phyloP scores from a whole-genome alignment of 1,140 invertebrate species.

The Stegodyphus mimosarum region DNA sequence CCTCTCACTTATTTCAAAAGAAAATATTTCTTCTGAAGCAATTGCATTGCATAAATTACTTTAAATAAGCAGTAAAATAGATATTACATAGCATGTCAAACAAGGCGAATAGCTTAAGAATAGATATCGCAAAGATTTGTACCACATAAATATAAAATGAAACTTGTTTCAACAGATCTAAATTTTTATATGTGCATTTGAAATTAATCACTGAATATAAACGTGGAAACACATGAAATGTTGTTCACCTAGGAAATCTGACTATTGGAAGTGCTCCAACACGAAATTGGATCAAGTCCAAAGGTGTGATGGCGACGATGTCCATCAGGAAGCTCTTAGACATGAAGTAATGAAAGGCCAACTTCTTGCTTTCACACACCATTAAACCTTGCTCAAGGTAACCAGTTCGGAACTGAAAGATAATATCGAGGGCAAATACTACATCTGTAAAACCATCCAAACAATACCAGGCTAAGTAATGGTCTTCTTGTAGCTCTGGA shows the following conservation, averaged over 20 bases:
- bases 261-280: slow-evolving; percentile 84
- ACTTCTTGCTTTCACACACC: slow-evolving; percentile 90
- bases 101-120: no score
- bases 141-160: no score
- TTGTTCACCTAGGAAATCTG: slow-evolving; percentile 66
- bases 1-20: no score
- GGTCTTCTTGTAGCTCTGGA: slow-evolving; percentile 80
- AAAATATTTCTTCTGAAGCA: no score
- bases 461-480: slow-evolving; percentile 78
- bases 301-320: slow-evolving; percentile 82
- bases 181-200: no score
- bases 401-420: slow-evolving; percentile 92
- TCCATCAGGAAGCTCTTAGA: slow-evolving; percentile 90
- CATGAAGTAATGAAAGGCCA: slow-evolving; percentile 87
- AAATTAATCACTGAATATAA: no score
- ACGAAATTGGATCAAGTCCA: slow-evolving; percentile 86
- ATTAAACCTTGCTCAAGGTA: slow-evolving; percentile 94
- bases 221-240: no score
- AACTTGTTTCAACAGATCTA: no score
- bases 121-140: no score
- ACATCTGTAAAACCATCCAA: slow-evolving; percentile 87
- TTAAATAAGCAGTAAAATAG: no score
- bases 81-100: no score
- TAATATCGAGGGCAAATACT: slow-evolving; percentile 87
- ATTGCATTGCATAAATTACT: no score